Evolutionary conservation across 2,888 invertebrate genomes (phyloP).

Genomic region (Alviniconcha strummeri): DNA sequence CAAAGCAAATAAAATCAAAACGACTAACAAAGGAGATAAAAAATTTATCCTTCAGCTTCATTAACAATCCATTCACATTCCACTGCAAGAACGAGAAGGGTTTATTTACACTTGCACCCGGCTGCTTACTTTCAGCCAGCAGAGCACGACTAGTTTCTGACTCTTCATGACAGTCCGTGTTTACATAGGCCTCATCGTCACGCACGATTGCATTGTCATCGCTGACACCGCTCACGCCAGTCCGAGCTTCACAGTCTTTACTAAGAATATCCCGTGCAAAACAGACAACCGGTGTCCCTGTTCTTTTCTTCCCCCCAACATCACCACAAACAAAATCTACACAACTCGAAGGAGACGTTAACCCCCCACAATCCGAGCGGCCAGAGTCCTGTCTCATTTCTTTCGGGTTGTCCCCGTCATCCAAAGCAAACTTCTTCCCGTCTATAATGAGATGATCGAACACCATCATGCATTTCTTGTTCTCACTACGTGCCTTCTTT

Average conservation of each 20-base stretch:
- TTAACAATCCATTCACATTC: not conserved
- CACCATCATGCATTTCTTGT: not conserved
- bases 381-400: not conserved
- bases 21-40: not conserved
- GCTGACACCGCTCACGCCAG: no score
- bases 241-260: no score
- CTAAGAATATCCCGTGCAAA: no score
- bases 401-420: not conserved
- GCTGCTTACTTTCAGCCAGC: no score
- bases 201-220: not conserved
- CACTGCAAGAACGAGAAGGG: not conserved
- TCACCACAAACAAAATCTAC: no score
- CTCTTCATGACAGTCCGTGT: not conserved
- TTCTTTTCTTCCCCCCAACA: not conserved
- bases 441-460: constrained; percentile 11
- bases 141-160: no score
- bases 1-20: constrained; percentile 6
- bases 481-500: not conserved
- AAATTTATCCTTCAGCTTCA: not conserved
- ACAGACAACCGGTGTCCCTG: not conserved
- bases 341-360: not conserved
- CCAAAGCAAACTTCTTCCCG: constrained; percentile 3
- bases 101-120: no score
- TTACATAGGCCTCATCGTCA: no score
- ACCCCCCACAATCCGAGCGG: not conserved